Evolutionary conservation across 2,113 vertebrate species (phyloP).

Genomic region (Poeciliopsis prolifica): DNA sequence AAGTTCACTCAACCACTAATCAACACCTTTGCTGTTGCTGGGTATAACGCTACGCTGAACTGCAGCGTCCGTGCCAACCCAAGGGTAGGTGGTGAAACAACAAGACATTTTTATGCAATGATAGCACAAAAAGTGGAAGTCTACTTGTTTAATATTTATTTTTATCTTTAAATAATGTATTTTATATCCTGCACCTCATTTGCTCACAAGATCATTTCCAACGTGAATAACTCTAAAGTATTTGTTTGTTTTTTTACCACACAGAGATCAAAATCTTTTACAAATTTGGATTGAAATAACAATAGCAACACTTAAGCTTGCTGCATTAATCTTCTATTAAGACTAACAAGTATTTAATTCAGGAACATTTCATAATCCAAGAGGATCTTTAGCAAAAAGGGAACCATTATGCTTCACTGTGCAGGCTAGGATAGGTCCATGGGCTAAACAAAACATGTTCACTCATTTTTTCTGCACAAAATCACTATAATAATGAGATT

Average conservation of each 20-base stretch:
- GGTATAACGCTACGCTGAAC: conserved; percentile 94
- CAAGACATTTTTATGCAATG: neutral
- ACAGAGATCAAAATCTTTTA: neutral
- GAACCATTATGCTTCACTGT: too few species aligned
- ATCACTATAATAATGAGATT: too few species aligned
- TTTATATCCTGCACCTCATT: neutral
- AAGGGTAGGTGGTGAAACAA: conserved; percentile 81
- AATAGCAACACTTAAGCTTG: neutral
- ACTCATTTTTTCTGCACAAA: too few species aligned
- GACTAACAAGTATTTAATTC: neutral
- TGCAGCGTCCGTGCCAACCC: conserved; percentile 96
- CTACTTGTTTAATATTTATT: neutral
- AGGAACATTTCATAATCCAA: neutral
- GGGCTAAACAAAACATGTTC: too few species aligned
- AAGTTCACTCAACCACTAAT: conserved; percentile 93
- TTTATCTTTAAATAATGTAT: neutral
- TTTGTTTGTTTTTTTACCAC: neutral
- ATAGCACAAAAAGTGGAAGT: neutral
- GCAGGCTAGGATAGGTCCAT: too few species aligned
- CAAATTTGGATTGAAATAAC: too few species aligned
- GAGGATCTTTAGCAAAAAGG: neutral
- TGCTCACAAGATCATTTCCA: neutral
- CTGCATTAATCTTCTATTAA: too few species aligned
- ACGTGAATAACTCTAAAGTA: neutral
- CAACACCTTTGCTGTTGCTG: conserved; percentile 90